Percentiles rank a stretch among this genome's conserved stretches.
Evolutionary conservation across 2,113 vertebrate genomes (phyloP).

Genomic region (Nettapus auritus): DNA sequence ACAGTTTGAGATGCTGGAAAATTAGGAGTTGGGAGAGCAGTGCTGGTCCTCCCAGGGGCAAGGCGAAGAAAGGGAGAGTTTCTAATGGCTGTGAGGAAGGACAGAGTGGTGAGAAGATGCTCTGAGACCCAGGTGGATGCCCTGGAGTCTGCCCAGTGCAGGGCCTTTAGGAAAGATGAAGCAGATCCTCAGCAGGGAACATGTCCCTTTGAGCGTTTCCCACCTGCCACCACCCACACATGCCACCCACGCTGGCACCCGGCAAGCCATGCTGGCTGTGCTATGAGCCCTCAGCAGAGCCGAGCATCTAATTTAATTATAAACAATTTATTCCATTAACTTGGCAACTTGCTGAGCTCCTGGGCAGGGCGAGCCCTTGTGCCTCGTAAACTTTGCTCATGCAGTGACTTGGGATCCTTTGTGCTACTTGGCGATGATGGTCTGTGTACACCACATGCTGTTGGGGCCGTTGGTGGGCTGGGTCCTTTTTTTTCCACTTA

Average conservation of each 20-base stretch:
- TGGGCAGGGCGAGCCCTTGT: rapidly evolving
- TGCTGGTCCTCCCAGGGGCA: background rate
- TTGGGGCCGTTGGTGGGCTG: background rate
- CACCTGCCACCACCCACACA: rapidly evolving
- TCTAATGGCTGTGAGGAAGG: background rate
- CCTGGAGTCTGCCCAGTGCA: background rate
- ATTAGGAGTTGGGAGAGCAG: background rate
- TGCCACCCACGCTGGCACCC: rapidly evolving
- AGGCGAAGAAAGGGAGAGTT: background rate
- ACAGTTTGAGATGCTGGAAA: background rate
- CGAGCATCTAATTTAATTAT: background rate
- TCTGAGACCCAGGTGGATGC: background rate
- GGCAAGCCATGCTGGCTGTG: background rate
- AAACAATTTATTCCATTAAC: background rate
- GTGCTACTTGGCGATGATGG: rapidly evolving
- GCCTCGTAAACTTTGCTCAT: background rate
- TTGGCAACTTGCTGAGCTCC: background rate
- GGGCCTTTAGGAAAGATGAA: background rate
- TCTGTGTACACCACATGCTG: background rate
- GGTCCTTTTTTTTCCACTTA: background rate
- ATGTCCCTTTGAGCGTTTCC: no score
- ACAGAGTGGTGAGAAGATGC: background rate
- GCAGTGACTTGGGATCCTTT: background rate
- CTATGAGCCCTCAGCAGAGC: background rate
- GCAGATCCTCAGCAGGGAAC: rapidly evolving